Evolutionary conservation across 1,140 invertebrate genomes (phyloP), one percentile per base, ranked within the genome.

Genomic region (Solen grandis): DNA sequence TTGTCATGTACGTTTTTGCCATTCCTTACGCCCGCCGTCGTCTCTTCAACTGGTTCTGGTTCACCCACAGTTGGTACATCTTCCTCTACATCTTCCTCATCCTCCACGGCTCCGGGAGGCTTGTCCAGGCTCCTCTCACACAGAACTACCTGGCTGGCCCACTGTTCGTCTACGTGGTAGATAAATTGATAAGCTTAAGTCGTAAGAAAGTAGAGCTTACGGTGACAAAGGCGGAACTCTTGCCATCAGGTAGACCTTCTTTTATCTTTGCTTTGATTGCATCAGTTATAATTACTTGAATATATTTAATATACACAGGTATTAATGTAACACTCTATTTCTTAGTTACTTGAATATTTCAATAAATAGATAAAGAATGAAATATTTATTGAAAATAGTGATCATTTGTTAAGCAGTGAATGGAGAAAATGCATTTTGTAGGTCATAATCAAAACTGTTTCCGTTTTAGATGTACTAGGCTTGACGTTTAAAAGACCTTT

Each of bases 91-190:
- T 96, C 2, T 92, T 99, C 5, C 96, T 95, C 86, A 92, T 99
- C 29, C 94, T 99, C 59, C 99, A 99, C 86, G 99, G 99, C 0
- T 36, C 60, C 2, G 86, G 97, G 0, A 94, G 97, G 62, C 93
- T 99, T 29, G 99, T 92, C 54, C 94, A 95, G 92, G 92, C 93
- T 22, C 95, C 95, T 10, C 92, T 94, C 73, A 99, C 99, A 92
- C 98, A 97, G 96, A 95, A 98, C 86, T 99, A 98, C 91, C 98
- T 99, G 88, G 93, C 99, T 33, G 97, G 96, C 16, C 99, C 99
- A 0, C 97, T 97, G 0, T 95, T 97, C 31, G 94, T 98, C 68
- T 98, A 96, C 88, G 95, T 95, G 0, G 91, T 99, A 25, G 98
- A 99, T 90, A 99, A 99, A 93, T 95, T 97, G 90, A 96, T 99